Conservation (phyloP, 2,797 vertebrate species). For the Amniataba percoides region DNA sequence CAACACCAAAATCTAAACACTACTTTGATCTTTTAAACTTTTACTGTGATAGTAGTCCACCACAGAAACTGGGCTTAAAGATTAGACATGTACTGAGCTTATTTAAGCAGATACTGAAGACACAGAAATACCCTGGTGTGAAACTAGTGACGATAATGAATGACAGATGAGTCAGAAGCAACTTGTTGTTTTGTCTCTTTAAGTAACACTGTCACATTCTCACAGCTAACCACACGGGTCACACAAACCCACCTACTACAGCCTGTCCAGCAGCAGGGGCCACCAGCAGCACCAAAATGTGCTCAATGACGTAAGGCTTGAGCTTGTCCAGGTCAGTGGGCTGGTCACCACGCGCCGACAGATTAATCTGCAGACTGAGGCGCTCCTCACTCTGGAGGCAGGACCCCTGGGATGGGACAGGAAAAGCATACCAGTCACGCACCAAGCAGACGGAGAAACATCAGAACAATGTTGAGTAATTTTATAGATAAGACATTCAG, state of each 20-base stretch:
- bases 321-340: constrained; percentile 93
- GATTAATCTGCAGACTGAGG: constrained; percentile 92
- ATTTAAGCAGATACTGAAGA: constrained; percentile 6
- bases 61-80: constrained; percentile 7
- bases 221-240: constrained; percentile 3
- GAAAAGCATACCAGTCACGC: constrained; percentile 63
- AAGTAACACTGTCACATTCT: not conserved
- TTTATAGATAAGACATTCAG: not conserved
- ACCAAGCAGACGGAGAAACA: constrained; percentile 30
- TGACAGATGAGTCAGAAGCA: not conserved
- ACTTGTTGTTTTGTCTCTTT: not conserved
- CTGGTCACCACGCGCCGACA: constrained; percentile 89
- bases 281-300: constrained; percentile 93
- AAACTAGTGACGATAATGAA: not conserved
- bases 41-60: not conserved
- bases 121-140: not conserved
- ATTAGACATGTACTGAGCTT: not conserved
- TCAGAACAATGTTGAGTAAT: constrained; percentile 5
- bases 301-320: constrained; percentile 95
- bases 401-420: constrained; percentile 75
- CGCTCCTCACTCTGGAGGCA: constrained; percentile 85
- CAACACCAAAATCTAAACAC: constrained; percentile 5
- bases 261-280: constrained; percentile 79
- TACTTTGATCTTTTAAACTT: constrained; percentile 6
- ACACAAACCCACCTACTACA: constrained; percentile 72